phyloP scores from a whole-genome alignment of 2,888 invertebrate genomes.

The Micropterix aruncella region DNA sequence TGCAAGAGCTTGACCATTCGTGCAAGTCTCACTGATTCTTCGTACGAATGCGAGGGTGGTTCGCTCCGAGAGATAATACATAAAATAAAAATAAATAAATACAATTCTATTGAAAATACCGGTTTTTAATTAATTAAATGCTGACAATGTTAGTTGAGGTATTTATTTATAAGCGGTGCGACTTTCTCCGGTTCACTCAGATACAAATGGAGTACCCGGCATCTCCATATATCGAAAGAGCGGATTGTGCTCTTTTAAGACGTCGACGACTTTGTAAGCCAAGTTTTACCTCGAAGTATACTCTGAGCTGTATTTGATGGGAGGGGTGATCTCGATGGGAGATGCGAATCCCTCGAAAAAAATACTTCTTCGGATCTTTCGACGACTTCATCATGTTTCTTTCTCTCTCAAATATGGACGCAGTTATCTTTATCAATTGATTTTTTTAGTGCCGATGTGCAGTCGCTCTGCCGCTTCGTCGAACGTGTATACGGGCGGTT shows the following conservation, averaged over 20 bases:
- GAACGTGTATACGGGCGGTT: conserved; percentile 46
- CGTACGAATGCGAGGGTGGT: too few species aligned
- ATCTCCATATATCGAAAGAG: conserved; percentile 45
- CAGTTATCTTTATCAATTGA: conserved; percentile 41
- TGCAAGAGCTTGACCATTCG: too few species aligned
- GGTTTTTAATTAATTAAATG: background rate
- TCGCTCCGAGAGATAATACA: background rate
- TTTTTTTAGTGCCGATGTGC: conserved; percentile 36
- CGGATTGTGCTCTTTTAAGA: conserved; percentile 34
- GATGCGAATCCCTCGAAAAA: conserved; percentile 52
- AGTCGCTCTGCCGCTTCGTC: conserved; percentile 46
- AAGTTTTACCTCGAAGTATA: conserved; percentile 35
- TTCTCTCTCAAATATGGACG: conserved; percentile 37
- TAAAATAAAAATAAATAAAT: background rate
- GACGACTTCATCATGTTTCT: conserved; percentile 38
- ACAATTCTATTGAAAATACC: background rate
- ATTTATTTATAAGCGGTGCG: conserved; percentile 39
- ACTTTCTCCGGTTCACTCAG: conserved; percentile 49
- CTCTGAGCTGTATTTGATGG: too few species aligned
- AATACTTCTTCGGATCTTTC: conserved; percentile 41
- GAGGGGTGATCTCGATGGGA: too few species aligned
- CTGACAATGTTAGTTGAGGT: conserved; percentile 20
- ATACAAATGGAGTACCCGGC: conserved; percentile 61
- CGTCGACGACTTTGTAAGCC: conserved; percentile 39
- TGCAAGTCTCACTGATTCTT: too few species aligned